A percentile compares a stretch with the other conserved stretches of the same genome.
phyloP scores from a whole-genome alignment of 2,797 vertebrate species.

The Enoplosus armatus region DNA sequence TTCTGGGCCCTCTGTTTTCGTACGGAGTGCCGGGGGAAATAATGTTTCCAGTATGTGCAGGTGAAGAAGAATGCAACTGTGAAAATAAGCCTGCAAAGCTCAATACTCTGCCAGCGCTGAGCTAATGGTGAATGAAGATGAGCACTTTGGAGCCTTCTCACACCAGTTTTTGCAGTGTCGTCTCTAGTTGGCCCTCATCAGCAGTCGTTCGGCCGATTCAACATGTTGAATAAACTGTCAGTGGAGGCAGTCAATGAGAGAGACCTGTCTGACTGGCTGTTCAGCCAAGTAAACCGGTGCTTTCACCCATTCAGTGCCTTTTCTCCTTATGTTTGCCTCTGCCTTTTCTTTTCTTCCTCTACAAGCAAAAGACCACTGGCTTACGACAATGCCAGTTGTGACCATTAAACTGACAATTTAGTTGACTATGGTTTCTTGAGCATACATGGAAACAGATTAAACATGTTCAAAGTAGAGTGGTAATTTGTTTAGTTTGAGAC shows the following conservation, averaged over 20 bases:
- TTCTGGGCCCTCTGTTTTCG: not conserved
- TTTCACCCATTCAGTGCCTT: constrained; percentile 23
- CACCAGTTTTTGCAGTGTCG: constrained; percentile 1
- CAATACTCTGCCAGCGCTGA: constrained; percentile 6
- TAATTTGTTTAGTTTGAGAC: constrained; percentile 6
- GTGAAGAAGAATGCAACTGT: constrained; percentile 33
- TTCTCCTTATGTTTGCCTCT: constrained; percentile 16
- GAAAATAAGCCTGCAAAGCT: constrained; percentile 24
- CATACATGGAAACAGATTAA: not conserved
- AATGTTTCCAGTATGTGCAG: constrained; percentile 47
- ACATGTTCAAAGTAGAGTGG: not conserved
- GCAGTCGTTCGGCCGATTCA: constrained; percentile 35
- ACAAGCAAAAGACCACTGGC: constrained; percentile 13
- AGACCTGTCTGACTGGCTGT: constrained; percentile 22
- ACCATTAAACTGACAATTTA: not conserved
- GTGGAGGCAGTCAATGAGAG: constrained; percentile 30
- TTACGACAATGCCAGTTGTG: not conserved
- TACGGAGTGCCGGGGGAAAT: constrained; percentile 33
- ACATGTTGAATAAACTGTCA: constrained; percentile 43
- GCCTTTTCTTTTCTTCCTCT: constrained; percentile 18
- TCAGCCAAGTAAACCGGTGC: constrained; percentile 26
- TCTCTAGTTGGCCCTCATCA: constrained; percentile 27
- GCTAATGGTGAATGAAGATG: constrained; percentile 43
- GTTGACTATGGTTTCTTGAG: not conserved
- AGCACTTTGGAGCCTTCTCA: constrained; percentile 20